Percentiles rank a stretch among this genome's conserved stretches.
These are phyloP conservation scores for Drosophila quadrilineata DNA, from an alignment of 1,140 invertebrate genomes.

Conservation along the genomic window DNA sequence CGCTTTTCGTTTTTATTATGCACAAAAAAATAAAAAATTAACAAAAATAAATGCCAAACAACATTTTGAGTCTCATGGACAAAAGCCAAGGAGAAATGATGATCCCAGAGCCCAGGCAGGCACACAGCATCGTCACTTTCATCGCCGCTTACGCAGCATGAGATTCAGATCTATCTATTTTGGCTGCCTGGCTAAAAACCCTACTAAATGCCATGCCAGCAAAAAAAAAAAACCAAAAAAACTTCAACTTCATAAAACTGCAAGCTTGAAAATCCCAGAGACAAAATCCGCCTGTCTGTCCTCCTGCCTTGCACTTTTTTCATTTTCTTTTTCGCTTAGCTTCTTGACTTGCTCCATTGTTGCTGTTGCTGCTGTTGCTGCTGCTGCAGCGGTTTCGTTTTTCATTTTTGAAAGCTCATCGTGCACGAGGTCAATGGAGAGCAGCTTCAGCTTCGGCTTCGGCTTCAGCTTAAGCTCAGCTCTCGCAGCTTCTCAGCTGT, in stretches of 20 bases:
- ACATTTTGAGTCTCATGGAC: constrained; percentile 64
- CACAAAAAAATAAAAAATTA: constrained; percentile 58
- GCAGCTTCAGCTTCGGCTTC: constrained; percentile 12
- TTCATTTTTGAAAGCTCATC: constrained; percentile 49
- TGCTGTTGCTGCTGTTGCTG: constrained; percentile 10
- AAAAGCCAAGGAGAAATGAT: constrained; percentile 66
- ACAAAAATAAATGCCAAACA: constrained; percentile 54
- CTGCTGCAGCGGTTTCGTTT: constrained; percentile 27
- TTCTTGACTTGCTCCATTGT: constrained; percentile 22
- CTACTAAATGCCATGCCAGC: not conserved
- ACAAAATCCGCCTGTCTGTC: not conserved
- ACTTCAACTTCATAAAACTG: constrained; percentile 5
- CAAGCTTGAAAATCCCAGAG: constrained; percentile 13
- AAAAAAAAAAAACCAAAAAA: no score
- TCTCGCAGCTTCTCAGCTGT: not conserved
- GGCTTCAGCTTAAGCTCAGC: not conserved
- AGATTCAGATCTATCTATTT: constrained; percentile 57
- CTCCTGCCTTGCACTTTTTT: not conserved
- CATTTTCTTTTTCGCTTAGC: not conserved
- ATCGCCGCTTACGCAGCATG: constrained; percentile 73
- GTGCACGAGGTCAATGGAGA: constrained; percentile 43
- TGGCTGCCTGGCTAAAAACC: no score
- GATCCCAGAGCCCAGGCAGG: constrained; percentile 5
- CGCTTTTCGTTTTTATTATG: constrained; percentile 76
- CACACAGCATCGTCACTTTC: constrained; percentile 58